phyloP scores from a whole-genome alignment of 2,888 invertebrate species.

The Eristalis tenax region DNA sequence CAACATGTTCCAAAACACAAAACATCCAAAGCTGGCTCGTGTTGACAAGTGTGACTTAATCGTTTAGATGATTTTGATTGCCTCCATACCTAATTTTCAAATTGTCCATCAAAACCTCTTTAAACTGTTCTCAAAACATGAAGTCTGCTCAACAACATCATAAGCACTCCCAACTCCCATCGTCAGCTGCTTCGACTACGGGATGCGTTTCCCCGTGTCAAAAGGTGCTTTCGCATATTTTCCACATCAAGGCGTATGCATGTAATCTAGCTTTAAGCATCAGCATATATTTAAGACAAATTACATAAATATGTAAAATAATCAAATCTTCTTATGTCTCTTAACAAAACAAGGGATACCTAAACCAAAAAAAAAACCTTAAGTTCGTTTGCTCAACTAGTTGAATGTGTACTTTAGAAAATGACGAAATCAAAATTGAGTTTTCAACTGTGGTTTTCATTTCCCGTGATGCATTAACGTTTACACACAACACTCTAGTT shows the following conservation, averaged over 20 bases:
- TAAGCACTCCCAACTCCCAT: neutral
- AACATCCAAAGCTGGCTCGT: no score
- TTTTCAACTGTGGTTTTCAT: constrained; percentile 16
- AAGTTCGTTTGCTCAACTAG: constrained; percentile 52
- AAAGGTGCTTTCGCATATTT: neutral
- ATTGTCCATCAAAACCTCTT: no score
- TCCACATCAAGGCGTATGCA: neutral
- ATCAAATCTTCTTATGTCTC: constrained; percentile 16
- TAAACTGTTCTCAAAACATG: neutral
- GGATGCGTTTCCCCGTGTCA: neutral
- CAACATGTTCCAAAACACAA: no score
- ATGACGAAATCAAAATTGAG: neutral
- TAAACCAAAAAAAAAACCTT: constrained; percentile 1
- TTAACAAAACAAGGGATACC: neutral
- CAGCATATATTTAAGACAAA: constrained; percentile 19
- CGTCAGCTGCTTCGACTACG: neutral
- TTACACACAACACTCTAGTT: constrained; percentile 17
- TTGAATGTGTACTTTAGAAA: constrained; percentile 21
- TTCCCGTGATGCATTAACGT: neutral
- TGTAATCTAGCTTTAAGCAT: constrained; percentile 31
- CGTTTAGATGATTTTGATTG: no score
- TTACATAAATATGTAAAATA: constrained; percentile 17
- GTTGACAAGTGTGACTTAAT: no score
- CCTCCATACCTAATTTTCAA: no score
- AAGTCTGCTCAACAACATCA: neutral